Percentiles rank a stretch among this genome's conserved stretches.
Evolutionary conservation across 2,113 vertebrate genomes (phyloP).

Genomic region (Poecile atricapillus): DNA sequence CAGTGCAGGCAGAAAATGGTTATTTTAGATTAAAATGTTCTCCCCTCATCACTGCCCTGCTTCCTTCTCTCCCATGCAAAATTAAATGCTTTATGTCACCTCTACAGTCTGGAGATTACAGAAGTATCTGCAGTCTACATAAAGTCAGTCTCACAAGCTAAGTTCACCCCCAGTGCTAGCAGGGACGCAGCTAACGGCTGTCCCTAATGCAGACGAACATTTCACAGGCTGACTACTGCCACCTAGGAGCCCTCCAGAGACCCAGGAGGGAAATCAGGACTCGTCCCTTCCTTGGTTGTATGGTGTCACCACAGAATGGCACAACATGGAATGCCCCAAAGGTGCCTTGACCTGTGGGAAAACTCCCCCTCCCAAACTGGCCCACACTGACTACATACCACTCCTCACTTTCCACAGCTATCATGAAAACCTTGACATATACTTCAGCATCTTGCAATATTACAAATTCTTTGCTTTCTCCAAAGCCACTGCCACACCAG

Average conservation of each 20-base stretch:
- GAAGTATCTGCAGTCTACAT: neutral
- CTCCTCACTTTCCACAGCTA: neutral
- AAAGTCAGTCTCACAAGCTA: neutral
- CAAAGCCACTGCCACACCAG: neutral
- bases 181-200: neutral
- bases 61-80: neutral
- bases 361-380: neutral
- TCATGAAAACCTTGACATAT: neutral
- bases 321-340: rapidly evolving
- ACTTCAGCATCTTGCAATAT: neutral
- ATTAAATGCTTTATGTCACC: neutral
- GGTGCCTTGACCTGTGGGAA: no score
- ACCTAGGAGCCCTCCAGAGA: neutral
- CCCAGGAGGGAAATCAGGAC: neutral
- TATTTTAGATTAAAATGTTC: slow-evolving; percentile 15
- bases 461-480: neutral
- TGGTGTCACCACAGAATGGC: rapidly evolving
- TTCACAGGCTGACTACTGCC: neutral
- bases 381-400: neutral
- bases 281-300: rapidly evolving
- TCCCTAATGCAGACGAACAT: neutral
- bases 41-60: neutral
- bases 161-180: neutral
- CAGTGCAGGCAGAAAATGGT: neutral
- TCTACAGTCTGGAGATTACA: neutral